Conservation (phyloP, 1,140 invertebrate species). For the Linepithema humile region DNA sequence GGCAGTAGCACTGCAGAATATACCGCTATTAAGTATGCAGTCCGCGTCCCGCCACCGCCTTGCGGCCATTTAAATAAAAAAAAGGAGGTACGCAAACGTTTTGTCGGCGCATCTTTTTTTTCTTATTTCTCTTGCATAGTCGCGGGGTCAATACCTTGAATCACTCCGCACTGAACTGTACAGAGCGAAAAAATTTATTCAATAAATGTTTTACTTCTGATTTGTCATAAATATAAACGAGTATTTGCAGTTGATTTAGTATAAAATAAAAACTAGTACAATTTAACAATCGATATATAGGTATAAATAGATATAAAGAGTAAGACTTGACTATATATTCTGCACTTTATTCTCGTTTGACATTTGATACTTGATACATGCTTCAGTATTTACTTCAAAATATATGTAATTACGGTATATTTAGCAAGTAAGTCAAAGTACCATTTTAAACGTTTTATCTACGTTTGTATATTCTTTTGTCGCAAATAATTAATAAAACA, state of each 20-base stretch:
- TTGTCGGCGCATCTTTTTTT: slow-evolving; percentile 28
- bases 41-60: slow-evolving; percentile 69
- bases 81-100: slow-evolving; percentile 60
- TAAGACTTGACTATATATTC: background rate
- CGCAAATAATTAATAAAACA: background rate
- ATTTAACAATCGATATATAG: no score
- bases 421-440: background rate
- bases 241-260: background rate
- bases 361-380: background rate
- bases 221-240: background rate
- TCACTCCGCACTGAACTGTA: background rate
- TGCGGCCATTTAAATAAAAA: slow-evolving; percentile 77
- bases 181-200: background rate
- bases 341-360: background rate
- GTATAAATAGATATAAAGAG: no score
- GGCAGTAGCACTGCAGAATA: slow-evolving; percentile 77
- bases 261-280: background rate
- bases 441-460: background rate
- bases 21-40: slow-evolving; percentile 77
- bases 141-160: slow-evolving; percentile 1
- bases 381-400: background rate
- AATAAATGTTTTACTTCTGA: background rate
- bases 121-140: background rate
- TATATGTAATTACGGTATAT: background rate
- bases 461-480: background rate